phyloP scores from a whole-genome alignment of 2,113 vertebrate species.

The Zosterops borbonicus region DNA sequence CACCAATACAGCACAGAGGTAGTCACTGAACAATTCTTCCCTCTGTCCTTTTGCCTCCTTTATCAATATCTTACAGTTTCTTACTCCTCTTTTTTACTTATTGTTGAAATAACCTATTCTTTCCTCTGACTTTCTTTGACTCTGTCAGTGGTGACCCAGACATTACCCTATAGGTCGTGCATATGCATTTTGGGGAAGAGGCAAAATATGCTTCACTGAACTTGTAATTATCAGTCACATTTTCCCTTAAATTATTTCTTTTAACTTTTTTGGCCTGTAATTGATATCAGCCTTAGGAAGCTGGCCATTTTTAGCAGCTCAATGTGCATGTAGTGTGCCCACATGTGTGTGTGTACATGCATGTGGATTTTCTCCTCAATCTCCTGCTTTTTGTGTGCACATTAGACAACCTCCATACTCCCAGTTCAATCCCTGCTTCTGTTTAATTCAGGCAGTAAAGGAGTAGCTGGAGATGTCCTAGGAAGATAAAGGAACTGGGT shows the following conservation, averaged over 20 bases:
- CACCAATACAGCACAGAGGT: neutral
- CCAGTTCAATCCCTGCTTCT: neutral
- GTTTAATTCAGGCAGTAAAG: neutral
- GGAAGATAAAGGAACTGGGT: conserved; percentile 8
- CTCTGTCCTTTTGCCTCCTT: neutral
- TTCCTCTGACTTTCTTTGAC: neutral
- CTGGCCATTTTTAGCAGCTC: neutral
- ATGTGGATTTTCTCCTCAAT: neutral
- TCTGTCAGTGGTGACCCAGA: neutral
- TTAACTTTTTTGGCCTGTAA: neutral
- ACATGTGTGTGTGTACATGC: fast-evolving
- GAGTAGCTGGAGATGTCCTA: conserved; percentile 19
- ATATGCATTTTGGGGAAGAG: neutral
- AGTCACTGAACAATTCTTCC: neutral
- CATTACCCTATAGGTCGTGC: neutral
- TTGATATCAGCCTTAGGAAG: neutral
- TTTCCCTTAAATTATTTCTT: neutral
- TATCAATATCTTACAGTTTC: neutral
- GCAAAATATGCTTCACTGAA: neutral
- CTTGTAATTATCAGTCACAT: neutral
- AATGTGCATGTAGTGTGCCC: fast-evolving
- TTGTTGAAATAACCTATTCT: neutral
- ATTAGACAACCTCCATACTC: neutral
- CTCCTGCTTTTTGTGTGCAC: neutral
- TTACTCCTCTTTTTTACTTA: neutral